Evolutionary conservation across 1,140 invertebrate genomes (phyloP).

Genomic region (Hyles euphorbiae): DNA sequence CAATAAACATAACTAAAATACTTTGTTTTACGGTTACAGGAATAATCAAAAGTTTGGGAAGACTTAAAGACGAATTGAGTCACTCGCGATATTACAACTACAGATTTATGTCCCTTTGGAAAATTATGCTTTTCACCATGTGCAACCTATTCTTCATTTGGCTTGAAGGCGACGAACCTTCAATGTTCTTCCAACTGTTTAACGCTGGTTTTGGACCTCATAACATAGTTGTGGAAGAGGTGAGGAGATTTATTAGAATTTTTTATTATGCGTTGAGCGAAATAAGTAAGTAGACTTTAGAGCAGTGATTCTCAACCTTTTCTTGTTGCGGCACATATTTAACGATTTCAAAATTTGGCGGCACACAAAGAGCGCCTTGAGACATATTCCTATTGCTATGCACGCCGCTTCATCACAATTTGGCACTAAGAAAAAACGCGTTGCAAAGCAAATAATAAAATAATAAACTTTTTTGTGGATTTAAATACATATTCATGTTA

Average conservation of each 20-base stretch:
- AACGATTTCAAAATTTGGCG: too few species aligned
- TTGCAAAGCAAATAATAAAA: too few species aligned
- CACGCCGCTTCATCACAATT: too few species aligned
- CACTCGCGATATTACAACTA: constrained; percentile 91
- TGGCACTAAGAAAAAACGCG: too few species aligned
- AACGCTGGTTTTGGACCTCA: constrained; percentile 85
- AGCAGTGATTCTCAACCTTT: too few species aligned
- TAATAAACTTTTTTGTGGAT: too few species aligned
- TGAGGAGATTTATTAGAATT: constrained; percentile 45
- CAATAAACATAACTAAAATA: background rate
- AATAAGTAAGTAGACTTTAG: too few species aligned
- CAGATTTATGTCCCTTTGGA: constrained; percentile 92
- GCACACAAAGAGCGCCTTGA: too few species aligned
- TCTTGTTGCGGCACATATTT: too few species aligned
- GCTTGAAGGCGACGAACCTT: constrained; percentile 84
- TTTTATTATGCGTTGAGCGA: constrained; percentile 1
- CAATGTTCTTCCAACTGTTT: constrained; percentile 86
- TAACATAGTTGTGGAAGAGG: constrained; percentile 86
- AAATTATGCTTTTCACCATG: constrained; percentile 87
- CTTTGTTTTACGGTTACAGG: constrained; percentile 67
- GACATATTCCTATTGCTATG: too few species aligned
- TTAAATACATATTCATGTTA: too few species aligned
- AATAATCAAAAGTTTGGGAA: constrained; percentile 86
- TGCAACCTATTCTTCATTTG: constrained; percentile 84
- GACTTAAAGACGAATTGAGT: constrained; percentile 88